Conservation (phyloP, 2,888 invertebrate genomes). For the Napeogenes inachia region DNA sequence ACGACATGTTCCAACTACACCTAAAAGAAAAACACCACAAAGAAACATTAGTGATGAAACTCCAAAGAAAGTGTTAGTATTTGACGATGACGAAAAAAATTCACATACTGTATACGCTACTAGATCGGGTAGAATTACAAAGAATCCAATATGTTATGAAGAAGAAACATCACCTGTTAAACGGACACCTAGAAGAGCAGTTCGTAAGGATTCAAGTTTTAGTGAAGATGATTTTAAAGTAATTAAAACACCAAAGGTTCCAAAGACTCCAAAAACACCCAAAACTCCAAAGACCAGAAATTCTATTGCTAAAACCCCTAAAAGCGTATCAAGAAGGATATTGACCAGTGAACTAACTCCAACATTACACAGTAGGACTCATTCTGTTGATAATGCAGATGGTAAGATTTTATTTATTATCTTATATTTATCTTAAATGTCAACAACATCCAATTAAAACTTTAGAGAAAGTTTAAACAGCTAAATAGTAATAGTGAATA, state of each 20-base stretch:
- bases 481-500: too few relatives aligned
- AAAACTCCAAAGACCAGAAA: constrained; percentile 42
- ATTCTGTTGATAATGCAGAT: constrained; percentile 59
- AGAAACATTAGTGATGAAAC: constrained; percentile 49
- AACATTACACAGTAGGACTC: constrained; percentile 52
- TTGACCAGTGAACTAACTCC: constrained; percentile 62
- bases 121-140: constrained; percentile 49
- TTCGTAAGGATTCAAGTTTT: constrained; percentile 37
- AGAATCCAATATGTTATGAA: constrained; percentile 45
- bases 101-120: constrained; percentile 44
- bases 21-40: constrained; percentile 55
- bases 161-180: constrained; percentile 53
- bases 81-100: constrained; percentile 51
- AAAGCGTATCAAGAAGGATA: constrained; percentile 52
- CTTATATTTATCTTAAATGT: not conserved
- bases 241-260: constrained; percentile 44
- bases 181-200: constrained; percentile 47
- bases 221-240: constrained; percentile 59
- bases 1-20: constrained; percentile 52
- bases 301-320: constrained; percentile 36
- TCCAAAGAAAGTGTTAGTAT: constrained; percentile 56
- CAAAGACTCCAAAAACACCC: constrained; percentile 37
- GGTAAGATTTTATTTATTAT: constrained; percentile 40
- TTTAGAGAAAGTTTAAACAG: too few relatives aligned
- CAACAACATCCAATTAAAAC: too few relatives aligned